Conservation (phyloP, 2,888 invertebrate genomes). For the Stegophylla sp. region DNA sequence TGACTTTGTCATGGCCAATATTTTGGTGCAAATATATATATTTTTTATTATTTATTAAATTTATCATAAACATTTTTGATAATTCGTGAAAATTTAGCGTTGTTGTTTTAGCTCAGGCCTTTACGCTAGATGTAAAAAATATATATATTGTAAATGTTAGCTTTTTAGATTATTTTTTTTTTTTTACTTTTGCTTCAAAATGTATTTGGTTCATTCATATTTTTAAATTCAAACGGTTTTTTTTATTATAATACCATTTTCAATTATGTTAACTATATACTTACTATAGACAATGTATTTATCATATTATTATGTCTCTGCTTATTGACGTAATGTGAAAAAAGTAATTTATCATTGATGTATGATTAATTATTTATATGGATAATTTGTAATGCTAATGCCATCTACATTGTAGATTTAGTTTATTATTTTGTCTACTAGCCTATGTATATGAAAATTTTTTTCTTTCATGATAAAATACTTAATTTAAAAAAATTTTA, state of each 20-base stretch:
- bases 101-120: conserved; percentile 51
- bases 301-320: conserved; percentile 5
- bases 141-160: conserved; percentile 57
- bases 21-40: conserved; percentile 31
- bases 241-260: conserved; percentile 42
- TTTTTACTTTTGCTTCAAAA: conserved; percentile 41
- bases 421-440: conserved; percentile 57
- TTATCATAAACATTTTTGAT: conserved; percentile 21
- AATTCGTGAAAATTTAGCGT: conserved; percentile 43
- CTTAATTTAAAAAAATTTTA: conserved; percentile 44
- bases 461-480: conserved; percentile 55
- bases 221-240: conserved; percentile 37
- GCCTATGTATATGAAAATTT: conserved; percentile 56
- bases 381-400: conserved; percentile 48
- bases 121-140: conserved; percentile 29
- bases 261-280: conserved; percentile 52
- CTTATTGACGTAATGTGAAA: neutral
- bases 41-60: conserved; percentile 37
- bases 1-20: conserved; percentile 21
- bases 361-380: conserved; percentile 52
- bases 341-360: conserved; percentile 43
- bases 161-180: conserved; percentile 53
- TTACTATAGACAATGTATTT: conserved; percentile 48
- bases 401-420: conserved; percentile 58
- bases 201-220: conserved; percentile 26